A percentile compares a stretch with the other conserved stretches of the same genome.
phyloP scores from a whole-genome alignment of 2,888 invertebrate genomes.

The Lomographa bimaculata region DNA sequence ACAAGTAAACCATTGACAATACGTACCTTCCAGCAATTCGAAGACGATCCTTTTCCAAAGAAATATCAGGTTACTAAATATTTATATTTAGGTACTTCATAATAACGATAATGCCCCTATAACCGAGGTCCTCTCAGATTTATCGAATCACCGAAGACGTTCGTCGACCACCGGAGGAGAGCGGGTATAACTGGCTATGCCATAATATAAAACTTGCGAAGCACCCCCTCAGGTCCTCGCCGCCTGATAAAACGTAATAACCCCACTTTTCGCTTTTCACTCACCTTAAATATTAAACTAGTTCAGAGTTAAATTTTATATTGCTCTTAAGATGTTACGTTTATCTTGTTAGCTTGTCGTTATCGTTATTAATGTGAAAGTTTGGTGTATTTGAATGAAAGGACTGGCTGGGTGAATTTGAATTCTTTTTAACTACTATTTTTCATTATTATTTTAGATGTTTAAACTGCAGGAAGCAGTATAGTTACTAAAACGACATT shows the following conservation, averaged over 20 bases:
- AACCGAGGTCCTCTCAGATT: slow-evolving; percentile 11
- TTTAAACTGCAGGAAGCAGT: no score
- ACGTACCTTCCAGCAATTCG: no score
- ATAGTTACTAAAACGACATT: no score
- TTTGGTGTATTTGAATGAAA: no score
- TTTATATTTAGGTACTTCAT: slow-evolving; percentile 10
- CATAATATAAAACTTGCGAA: slow-evolving; percentile 44
- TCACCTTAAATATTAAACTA: slow-evolving; percentile 23
- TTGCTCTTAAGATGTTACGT: no score
- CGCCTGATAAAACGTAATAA: slow-evolving; percentile 34
- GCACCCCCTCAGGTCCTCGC: slow-evolving; percentile 33
- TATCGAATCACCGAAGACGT: slow-evolving; percentile 21
- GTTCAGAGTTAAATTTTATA: no score
- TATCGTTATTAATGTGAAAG: no score
- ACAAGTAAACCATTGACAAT: no score
- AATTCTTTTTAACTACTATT: no score
- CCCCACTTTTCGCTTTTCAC: slow-evolving; percentile 23
- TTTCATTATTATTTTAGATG: no score
- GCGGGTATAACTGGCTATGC: slow-evolving; percentile 33
- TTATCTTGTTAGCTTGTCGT: no score
- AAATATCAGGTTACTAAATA: slow-evolving; percentile 4
- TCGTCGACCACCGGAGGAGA: slow-evolving; percentile 18
- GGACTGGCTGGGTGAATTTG: no score
- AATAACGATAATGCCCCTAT: slow-evolving; percentile 14
- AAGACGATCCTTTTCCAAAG: not conserved